Base-by-base conservation (phyloP, 2,113 vertebrate genomes). In the Heterocephalus glaber region DNA sequence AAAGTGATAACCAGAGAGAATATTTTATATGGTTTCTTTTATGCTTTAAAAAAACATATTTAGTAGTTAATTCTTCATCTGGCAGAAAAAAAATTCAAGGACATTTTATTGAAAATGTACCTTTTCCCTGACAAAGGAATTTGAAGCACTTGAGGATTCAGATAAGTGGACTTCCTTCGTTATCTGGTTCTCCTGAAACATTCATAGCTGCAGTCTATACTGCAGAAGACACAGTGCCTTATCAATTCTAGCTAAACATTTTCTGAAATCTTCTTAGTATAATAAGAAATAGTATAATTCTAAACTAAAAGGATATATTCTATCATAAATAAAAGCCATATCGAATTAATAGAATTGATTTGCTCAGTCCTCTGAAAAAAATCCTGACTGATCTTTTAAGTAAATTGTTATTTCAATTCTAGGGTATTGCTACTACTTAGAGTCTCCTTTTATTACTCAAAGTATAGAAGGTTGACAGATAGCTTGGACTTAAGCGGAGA, bases 291-390 rank as follows among this genome's bases (percentile, higher is more conserved):
- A 38, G 4, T 72, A 47, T 2, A 89, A 9, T 68, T 63, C 65
- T 94, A 66, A 92, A 58, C 90, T 90, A n/a, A 94, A 95, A 70
- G 30, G 52, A 49, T 77, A 38, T 38, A 14, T 14, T 70, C 28
- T 86, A 54, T 80, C n/a, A 35, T 89, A 87, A 90, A 84, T 84
- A 35, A 96, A 96, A 61, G 76, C 19, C 38, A 44, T 56, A 30
- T 81, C 47, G 89, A 82, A 82, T 92, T 90, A 90, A 92, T 60
- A 81, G 19, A 26, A 72, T 89, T 82, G 61, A 89, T 94, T 94
- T 95, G n/a, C 30, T 10, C 5, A 61, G 41, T n/a, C 4, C 22
- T 68, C n/a, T 85, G 58, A 12, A n/a, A 65, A n/a, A 20, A 79
- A 93, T 12, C 38, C 41, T 60, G 44, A 74, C 58, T 38, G 9